Evolutionary conservation across 2,113 vertebrate species (phyloP), one percentile per base, ranked within the genome.

Genomic region (Zeus faber): DNA sequence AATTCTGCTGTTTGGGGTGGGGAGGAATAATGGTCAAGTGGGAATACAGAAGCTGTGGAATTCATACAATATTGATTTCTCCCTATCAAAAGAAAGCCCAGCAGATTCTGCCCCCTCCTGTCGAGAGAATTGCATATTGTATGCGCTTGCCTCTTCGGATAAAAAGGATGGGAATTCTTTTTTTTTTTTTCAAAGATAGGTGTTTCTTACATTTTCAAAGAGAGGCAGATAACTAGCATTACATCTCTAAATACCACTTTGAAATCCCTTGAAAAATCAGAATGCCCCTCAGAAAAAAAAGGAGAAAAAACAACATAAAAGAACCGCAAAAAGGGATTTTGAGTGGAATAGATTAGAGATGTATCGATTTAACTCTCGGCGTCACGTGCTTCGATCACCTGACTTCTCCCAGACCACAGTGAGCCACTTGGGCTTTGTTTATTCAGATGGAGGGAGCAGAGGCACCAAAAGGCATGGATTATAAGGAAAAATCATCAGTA

Each of bases 401-500:
- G 70, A 84, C 84, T 82, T 75, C 51, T 89, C 76, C 65, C 78
- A 70, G 80, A 81, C 85, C 82, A 80, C 67, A 80, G 80, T 67
- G 74, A 87, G 60, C 81, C 84, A 76, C 77, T 76, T 66, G 58
- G 68, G 75, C 81, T 92, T 82, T 93, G 90, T 94, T 94, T 94
- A 88, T 83, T 91, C 90, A 92, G 88, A 91, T 91, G 91, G 85
- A 90, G 85, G 64, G 65, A 71, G 83, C 86, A 61, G 54, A 54
- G 77, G 72, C 84, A 88, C 91, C 87, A 90, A 92, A 88, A 88
- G 73, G 80, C 83, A 83, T 77, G 77, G 84, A 81, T 87, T 88
- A 89, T 82, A 80, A 84, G 85, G 81, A 81, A 91, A 92, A 92
- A 89, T 90, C 79, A 77, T 91, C 87, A 88, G 79, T 72, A 85